Conservation (phyloP, 2,888 invertebrate species). For the Orthosia cruda region DNA sequence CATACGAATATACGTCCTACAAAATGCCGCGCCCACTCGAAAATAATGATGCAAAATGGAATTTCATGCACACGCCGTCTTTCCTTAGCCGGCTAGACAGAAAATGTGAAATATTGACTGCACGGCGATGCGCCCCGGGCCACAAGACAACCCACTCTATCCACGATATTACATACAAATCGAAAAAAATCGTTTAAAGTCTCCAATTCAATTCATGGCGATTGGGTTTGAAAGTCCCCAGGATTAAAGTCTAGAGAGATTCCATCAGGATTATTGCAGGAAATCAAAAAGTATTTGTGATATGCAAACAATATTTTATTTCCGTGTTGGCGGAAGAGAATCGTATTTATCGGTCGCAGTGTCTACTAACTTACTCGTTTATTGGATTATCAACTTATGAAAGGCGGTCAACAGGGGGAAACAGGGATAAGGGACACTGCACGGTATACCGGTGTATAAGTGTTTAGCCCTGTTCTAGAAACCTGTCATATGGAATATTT, state of each 20-base stretch:
- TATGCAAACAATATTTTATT: conserved; percentile 33
- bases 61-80: conserved; percentile 76
- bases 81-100: conserved; percentile 60
- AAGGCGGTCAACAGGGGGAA: conserved; percentile 23
- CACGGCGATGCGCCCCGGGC: conserved; percentile 56
- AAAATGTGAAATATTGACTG: conserved; percentile 81
- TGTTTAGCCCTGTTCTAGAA: conserved; percentile 19
- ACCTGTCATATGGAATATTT: neutral
- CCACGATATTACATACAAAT: conserved; percentile 76
- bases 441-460: neutral
- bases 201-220: conserved; percentile 72
- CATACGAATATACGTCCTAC: conserved; percentile 55
- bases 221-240: conserved; percentile 61
- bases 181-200: conserved; percentile 75
- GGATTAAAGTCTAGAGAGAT: conserved; percentile 49
- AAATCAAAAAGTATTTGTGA: conserved; percentile 46
- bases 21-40: conserved; percentile 80
- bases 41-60: conserved; percentile 87
- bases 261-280: conserved; percentile 40
- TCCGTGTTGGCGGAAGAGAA: conserved; percentile 4
- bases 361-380: conserved; percentile 30
- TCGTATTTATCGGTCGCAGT: conserved; percentile 15
- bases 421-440: neutral
- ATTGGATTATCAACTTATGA: conserved; percentile 16
- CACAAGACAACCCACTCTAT: conserved; percentile 55